Conservation (phyloP, 2,113 vertebrate genomes). For the Herpailurus yagouaroundi region DNA sequence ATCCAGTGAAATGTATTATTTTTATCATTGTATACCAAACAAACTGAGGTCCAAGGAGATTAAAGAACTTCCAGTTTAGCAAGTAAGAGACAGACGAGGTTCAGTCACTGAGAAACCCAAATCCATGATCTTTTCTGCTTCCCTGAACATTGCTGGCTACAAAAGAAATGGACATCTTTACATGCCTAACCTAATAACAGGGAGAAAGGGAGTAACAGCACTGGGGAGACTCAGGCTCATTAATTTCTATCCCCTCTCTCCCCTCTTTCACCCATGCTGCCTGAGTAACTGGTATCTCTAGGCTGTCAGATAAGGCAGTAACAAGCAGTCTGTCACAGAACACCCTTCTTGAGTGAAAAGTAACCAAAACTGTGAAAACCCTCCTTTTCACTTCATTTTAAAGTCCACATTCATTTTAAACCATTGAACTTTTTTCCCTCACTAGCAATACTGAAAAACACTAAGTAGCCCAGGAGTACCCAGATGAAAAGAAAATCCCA, state of each 20-base stretch:
- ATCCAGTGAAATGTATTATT: not conserved
- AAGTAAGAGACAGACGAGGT: not conserved
- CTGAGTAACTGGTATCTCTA: not conserved
- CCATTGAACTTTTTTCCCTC: not conserved
- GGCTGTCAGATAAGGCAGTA: not conserved
- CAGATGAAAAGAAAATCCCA: constrained; percentile 3
- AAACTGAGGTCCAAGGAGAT: not conserved
- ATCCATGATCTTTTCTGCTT: not conserved
- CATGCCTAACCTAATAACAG: not conserved
- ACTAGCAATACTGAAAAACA: constrained; percentile 18
- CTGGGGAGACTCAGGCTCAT: not conserved
- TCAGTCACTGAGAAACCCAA: not conserved
- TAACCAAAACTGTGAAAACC: not conserved
- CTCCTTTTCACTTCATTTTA: not conserved
- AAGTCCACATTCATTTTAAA: constrained; percentile 20
- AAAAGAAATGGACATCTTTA: not conserved
- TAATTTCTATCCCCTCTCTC: not conserved
- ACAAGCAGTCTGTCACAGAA: not conserved
- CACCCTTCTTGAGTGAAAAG: not conserved
- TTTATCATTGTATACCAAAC: not conserved
- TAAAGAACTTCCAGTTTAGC: not conserved
- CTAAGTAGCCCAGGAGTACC: not conserved
- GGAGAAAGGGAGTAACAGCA: not conserved
- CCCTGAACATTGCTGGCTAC: not conserved
- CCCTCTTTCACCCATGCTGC: not conserved